Percentiles rank a stretch among this genome's conserved stretches.
Evolutionary conservation across 2,797 vertebrate species (phyloP).

Genomic region (Syngnathus rostellatus): DNA sequence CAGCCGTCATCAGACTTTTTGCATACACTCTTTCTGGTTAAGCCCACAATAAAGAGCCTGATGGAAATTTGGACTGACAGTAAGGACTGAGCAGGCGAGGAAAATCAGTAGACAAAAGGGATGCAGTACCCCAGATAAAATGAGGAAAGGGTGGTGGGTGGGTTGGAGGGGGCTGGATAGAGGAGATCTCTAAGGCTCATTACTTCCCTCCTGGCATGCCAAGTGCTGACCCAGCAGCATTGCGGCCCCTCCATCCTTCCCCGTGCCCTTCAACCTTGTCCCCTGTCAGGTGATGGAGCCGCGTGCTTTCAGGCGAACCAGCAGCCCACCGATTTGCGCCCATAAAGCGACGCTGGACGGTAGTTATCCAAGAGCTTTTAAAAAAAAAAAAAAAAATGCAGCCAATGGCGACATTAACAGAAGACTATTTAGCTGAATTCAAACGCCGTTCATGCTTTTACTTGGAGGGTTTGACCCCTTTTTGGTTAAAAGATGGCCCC

Average conservation of each 20-base stretch:
- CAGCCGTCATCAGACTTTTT: not conserved
- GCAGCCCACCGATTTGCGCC: slow-evolving; percentile 37
- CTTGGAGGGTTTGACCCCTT: slow-evolving; percentile 63
- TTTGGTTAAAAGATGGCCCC: slow-evolving; percentile 64
- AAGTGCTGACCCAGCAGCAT: slow-evolving; percentile 62
- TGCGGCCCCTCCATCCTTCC: slow-evolving; percentile 31
- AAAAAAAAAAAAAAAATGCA: slow-evolving; percentile 10
- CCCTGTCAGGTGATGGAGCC: slow-evolving; percentile 43
- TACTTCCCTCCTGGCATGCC: slow-evolving; percentile 49
- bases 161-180: not conserved
- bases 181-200: slow-evolving; percentile 49
- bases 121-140: slow-evolving; percentile 32
- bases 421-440: slow-evolving; percentile 55
- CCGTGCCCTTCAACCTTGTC: slow-evolving; percentile 51
- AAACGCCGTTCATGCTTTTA: slow-evolving; percentile 43
- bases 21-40: not conserved
- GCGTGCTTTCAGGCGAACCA: slow-evolving; percentile 24
- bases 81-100: not conserved
- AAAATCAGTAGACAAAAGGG: slow-evolving; percentile 14
- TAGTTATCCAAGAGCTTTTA: slow-evolving; percentile 36
- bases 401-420: slow-evolving; percentile 48
- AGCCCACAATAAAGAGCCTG: slow-evolving; percentile 1
- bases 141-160: slow-evolving; percentile 8
- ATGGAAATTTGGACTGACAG: slow-evolving; percentile 9
- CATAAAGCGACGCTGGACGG: slow-evolving; percentile 42